These are phyloP conservation scores for Coremacera marginata DNA, from an alignment of 2,888 invertebrate species.

Conservation along the genomic window DNA sequence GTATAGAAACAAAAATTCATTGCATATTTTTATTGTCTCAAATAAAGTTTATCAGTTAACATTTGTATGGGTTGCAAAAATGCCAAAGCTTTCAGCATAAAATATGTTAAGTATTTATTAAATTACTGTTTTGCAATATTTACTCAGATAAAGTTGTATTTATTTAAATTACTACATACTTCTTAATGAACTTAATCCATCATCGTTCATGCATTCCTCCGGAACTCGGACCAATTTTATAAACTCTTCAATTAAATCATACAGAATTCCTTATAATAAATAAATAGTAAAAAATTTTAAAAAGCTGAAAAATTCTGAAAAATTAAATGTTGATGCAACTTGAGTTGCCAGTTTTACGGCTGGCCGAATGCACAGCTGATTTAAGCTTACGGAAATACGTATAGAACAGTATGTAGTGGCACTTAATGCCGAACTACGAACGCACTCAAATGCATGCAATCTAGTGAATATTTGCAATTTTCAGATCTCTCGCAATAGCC, in stretches of 20 bases:
- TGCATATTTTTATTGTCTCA: no score
- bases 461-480: background rate
- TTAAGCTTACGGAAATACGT: background rate
- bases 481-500: background rate
- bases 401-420: background rate
- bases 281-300: background rate
- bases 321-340: constrained; percentile 22
- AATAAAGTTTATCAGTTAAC: no score
- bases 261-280: background rate
- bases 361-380: background rate
- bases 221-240: background rate
- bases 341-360: constrained; percentile 13
- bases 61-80: no score
- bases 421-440: background rate
- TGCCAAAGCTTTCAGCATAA: no score
- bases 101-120: no score
- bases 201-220: no score
- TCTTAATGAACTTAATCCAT: no score
- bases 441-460: background rate
- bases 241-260: constrained; percentile 28
- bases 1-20: no score
- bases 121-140: no score
- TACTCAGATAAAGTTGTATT: no score
- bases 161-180: no score
- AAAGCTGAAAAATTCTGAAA: constrained; percentile 13